A percentile compares a stretch with the other conserved stretches of the same genome.
phyloP scores from a whole-genome alignment of 1,140 invertebrate species.

The Goniozus legneri region DNA sequence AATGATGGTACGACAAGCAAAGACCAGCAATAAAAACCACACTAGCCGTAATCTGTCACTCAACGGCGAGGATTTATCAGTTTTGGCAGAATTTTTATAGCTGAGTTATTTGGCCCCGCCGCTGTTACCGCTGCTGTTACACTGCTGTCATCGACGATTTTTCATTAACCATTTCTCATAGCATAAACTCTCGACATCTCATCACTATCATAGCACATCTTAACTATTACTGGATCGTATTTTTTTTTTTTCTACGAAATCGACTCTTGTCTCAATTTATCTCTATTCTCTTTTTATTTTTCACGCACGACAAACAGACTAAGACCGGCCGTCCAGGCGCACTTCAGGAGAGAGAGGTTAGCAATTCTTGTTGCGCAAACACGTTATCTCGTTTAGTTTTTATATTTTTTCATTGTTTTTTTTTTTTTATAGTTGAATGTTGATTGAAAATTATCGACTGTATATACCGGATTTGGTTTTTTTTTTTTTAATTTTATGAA shows the following conservation, averaged over 20 bases:
- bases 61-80: no score
- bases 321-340: constrained; percentile 52
- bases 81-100: constrained; percentile 35
- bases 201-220: no score
- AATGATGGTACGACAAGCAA: no score
- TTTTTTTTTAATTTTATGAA: constrained; percentile 11
- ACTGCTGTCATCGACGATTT: constrained; percentile 23
- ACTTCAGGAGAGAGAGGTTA: constrained; percentile 56
- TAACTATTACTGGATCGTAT: no score
- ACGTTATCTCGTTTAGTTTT: constrained; percentile 12
- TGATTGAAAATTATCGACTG: no score
- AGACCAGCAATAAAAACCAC: no score
- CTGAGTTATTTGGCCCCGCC: constrained; percentile 34
- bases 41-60: no score
- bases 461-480: no score
- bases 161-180: constrained; percentile 16
- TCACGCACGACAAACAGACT: constrained; percentile 31
- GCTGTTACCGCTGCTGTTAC: constrained; percentile 24
- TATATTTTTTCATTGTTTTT: constrained; percentile 15
- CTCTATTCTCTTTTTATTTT: constrained; percentile 27
- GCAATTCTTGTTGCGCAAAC: constrained; percentile 27
- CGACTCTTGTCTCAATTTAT: constrained; percentile 16
- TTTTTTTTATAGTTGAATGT: no score
- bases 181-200: no score
- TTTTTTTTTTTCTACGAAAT: no score